Evolutionary conservation across 2,113 vertebrate genomes (phyloP), one percentile per base, ranked within the genome.

Genomic region (Rhabdornis inornatus): DNA sequence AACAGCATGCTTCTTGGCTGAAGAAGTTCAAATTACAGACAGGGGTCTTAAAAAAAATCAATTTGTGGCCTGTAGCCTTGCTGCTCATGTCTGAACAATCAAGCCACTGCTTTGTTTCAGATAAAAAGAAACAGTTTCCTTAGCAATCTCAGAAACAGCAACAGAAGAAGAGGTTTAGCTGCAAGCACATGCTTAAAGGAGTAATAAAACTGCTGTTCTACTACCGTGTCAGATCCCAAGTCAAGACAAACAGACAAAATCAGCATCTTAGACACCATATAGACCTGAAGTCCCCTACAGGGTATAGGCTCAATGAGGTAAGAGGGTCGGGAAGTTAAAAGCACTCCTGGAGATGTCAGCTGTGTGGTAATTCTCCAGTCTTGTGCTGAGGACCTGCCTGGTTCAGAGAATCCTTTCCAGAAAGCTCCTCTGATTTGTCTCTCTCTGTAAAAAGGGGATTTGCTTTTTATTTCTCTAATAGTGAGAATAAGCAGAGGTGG

Each of bases 261-360:
- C 66, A 42, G 17, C 40, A 31, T 39, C 57, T 92, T 53, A 71
- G 65, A 40, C n/a, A 71, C 14, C 18, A 33, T 18, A 15, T 2
- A 52, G n/a, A 49, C 30, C 64, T 2, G 0, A 88, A 28, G 30
- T 44, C 11, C 28, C 4, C 21, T 13, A 8, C 20, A 49, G 44
- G 7, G 13, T 56, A 24, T 31, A 71, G 85, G 50, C 10, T 61
- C 39, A 16, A 16, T 15, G 15, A 47, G 30, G 78, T 84, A 42
- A 84, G 85, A 92, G 83, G 91, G 74, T 87, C 55, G 91, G 52
- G 59, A 93, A 96, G 68, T 63, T 50, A 86, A 90, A 94, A 84
- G 28, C 60, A 68, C 74, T 75, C 56, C 42, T 59, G 33, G 50
- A 82, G 82, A 96, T 92, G 65, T 79, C 82, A 94, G 16, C 35